Percentiles rank a stretch among this genome's conserved stretches.
Evolutionary conservation across 2,888 invertebrate species (phyloP).

Genomic region (Netelia inedita): DNA sequence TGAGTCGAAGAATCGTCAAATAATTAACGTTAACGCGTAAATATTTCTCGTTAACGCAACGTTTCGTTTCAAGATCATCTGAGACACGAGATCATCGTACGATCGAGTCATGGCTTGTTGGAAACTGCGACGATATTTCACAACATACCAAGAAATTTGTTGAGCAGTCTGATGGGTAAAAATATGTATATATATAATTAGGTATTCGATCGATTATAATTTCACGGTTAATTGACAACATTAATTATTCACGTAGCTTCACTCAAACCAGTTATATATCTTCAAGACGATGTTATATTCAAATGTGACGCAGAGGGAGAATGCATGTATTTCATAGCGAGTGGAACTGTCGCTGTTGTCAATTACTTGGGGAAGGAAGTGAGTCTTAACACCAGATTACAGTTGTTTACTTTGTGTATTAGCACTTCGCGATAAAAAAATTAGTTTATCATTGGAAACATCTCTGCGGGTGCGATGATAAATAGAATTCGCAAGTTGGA

Average conservation of each 20-base stretch:
- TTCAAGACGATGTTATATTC: constrained; percentile 81
- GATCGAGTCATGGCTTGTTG: constrained; percentile 78
- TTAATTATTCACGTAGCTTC: constrained; percentile 64
- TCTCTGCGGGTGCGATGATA: too few species aligned
- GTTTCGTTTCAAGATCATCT: constrained; percentile 73
- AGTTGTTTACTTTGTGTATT: not conserved
- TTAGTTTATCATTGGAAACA: not conserved
- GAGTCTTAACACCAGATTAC: constrained; percentile 14
- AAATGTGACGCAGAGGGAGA: constrained; percentile 78
- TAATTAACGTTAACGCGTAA: not conserved
- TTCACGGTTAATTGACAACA: not conserved
- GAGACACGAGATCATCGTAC: constrained; percentile 79
- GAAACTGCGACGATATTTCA: constrained; percentile 79
- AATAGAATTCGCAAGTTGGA: too few species aligned
- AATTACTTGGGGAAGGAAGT: constrained; percentile 80
- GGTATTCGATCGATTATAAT: not conserved
- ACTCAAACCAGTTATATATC: constrained; percentile 78
- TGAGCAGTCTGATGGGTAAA: constrained; percentile 79
- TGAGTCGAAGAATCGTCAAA: constrained; percentile 56
- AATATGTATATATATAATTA: not conserved
- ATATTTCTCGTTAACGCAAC: constrained; percentile 7
- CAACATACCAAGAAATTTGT: constrained; percentile 76
- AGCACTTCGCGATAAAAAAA: not conserved
- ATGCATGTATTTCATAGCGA: constrained; percentile 83
- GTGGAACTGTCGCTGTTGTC: constrained; percentile 81